Evolutionary conservation across 2,888 invertebrate species (phyloP).

Genomic region (Temnothorax ravouxi): DNA sequence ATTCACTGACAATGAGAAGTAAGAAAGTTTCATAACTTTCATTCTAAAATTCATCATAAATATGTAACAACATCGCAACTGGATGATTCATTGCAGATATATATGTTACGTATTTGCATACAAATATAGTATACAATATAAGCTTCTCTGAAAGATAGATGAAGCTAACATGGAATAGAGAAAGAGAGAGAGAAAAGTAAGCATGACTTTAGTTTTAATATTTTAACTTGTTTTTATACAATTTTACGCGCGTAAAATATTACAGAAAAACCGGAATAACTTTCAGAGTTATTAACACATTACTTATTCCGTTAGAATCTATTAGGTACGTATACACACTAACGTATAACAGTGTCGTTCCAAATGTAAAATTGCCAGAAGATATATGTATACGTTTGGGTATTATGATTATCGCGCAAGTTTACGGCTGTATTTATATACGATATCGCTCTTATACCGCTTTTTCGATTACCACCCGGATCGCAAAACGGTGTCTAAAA

Average conservation of each 20-base stretch:
- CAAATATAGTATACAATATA: background rate
- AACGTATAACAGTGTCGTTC: background rate
- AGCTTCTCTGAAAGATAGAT: background rate
- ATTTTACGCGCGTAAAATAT: background rate
- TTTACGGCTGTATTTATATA: slow-evolving; percentile 31
- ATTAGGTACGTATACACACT: too few species aligned
- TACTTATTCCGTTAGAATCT: background rate
- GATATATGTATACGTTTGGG: slow-evolving; percentile 1
- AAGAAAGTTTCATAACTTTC: slow-evolving; percentile 9
- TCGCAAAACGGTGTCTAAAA: slow-evolving; percentile 59
- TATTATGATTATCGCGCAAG: slow-evolving; percentile 1
- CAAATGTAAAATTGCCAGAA: background rate
- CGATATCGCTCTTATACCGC: slow-evolving; percentile 4
- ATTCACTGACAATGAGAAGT: background rate
- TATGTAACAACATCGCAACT: background rate
- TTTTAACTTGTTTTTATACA: background rate
- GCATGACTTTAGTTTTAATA: background rate
- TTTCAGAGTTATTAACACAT: slow-evolving; percentile 7
- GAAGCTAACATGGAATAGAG: background rate
- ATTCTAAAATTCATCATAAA: slow-evolving; percentile 18
- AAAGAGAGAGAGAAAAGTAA: background rate
- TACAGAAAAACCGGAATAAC: background rate
- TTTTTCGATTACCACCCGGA: slow-evolving; percentile 39
- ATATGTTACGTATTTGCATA: slow-evolving; percentile 3
- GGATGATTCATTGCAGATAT: slow-evolving; percentile 2